These are phyloP conservation scores for Zaprionus lineosus DNA, from an alignment of 2,888 invertebrate species.

Conservation along the genomic window DNA sequence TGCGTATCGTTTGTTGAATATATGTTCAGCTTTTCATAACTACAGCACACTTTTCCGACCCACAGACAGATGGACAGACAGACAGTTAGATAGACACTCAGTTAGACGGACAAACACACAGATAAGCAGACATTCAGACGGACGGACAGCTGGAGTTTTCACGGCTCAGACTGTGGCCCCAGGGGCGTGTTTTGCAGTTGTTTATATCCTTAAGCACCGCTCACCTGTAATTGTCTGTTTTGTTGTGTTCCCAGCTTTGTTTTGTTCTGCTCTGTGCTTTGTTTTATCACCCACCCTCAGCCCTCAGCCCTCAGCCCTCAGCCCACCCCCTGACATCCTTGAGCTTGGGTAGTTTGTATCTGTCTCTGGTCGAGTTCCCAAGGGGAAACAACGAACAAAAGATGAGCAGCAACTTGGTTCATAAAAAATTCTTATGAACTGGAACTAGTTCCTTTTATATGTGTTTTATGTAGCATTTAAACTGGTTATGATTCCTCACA, in stretches of 20 bases:
- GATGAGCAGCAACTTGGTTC: slow-evolving; percentile 6
- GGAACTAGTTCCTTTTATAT: not conserved
- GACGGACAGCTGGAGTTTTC: slow-evolving; percentile 3
- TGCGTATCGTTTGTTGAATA: slow-evolving; percentile 17
- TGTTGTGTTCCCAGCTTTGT: slow-evolving; percentile 27
- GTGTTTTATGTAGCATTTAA: not conserved
- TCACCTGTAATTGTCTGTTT: slow-evolving; percentile 66
- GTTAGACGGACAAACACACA: too few species aligned
- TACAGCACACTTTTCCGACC: slow-evolving; percentile 9
- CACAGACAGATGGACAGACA: too few species aligned
- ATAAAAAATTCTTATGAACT: not conserved
- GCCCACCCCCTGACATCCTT: slow-evolving; percentile 28
- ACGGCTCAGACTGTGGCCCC: slow-evolving; percentile 24
- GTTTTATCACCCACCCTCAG: not conserved
- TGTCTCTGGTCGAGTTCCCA: slow-evolving; percentile 23
- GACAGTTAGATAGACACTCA: too few species aligned
- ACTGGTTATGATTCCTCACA: not conserved
- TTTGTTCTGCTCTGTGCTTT: not conserved
- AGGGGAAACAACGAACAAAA: slow-evolving; percentile 12
- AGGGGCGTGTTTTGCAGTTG: slow-evolving; percentile 57
- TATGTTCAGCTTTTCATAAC: slow-evolving; percentile 31
- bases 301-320: slow-evolving; percentile 2
- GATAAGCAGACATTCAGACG: not conserved
- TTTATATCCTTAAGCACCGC: slow-evolving; percentile 53
- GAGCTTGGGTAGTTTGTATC: too few species aligned